A percentile compares a stretch with the other conserved stretches of the same genome.
Conservation (phyloP, 2,888 invertebrate genomes). For the Fissipunctia ypsillon region DNA sequence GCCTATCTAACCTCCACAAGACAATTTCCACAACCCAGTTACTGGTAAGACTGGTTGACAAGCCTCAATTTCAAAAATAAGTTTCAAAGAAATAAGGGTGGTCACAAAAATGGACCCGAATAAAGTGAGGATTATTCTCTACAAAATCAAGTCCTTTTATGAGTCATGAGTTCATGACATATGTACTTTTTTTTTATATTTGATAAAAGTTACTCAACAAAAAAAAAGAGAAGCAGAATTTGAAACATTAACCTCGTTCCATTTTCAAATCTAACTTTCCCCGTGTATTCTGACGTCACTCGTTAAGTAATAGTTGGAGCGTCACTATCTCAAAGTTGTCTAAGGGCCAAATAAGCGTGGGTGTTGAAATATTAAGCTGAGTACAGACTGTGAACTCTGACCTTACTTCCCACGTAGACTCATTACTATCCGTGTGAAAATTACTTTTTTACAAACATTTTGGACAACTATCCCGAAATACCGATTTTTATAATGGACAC, state of each 20-base stretch:
- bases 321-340: constrained; percentile 41
- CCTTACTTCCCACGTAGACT: constrained; percentile 21
- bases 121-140: background rate
- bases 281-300: constrained; percentile 31
- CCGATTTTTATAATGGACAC: background rate
- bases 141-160: background rate
- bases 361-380: constrained; percentile 14
- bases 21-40: no score
- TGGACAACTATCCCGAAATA: background rate
- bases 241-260: background rate
- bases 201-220: background rate
- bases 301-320: constrained; percentile 1
- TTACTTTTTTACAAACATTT: background rate
- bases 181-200: background rate
- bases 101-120: background rate
- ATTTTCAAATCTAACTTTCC: constrained; percentile 9
- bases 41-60: background rate
- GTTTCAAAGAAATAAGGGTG: background rate
- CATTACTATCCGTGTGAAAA: background rate
- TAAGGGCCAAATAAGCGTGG: constrained; percentile 11
- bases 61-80: background rate
- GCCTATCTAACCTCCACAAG: no score
- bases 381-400: constrained; percentile 11
- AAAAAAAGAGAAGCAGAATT: background rate
- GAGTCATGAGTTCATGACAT: background rate